A percentile compares a stretch with the other conserved stretches of the same genome.
Evolutionary conservation across 2,113 vertebrate genomes (phyloP).

Genomic region (Epinephelus fuscoguttatus): DNA sequence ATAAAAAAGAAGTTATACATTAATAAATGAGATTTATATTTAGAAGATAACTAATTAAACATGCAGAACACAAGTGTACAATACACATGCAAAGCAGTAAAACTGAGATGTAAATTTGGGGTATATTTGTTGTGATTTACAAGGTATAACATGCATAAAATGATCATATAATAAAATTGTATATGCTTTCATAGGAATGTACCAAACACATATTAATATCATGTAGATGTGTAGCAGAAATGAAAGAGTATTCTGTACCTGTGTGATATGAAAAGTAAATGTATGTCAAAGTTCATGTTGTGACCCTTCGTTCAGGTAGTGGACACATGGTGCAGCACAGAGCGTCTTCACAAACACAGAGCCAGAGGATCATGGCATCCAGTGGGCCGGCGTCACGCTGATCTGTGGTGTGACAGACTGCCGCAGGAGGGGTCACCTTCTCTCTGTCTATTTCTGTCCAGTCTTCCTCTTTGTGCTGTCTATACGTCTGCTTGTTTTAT

Average conservation of each 20-base stretch:
- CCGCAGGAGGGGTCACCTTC: conserved; percentile 63
- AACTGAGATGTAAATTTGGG: too few species aligned
- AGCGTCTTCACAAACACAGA: conserved; percentile 4
- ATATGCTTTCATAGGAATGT: background rate
- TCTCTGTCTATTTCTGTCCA: conserved; percentile 52
- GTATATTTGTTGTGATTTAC: too few species aligned
- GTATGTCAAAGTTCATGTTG: conserved; percentile 37
- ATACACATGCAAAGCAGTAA: too few species aligned
- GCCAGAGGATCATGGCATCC: conserved; percentile 36
- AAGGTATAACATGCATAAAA: too few species aligned
- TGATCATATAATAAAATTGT: too few species aligned
- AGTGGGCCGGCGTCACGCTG: conserved; percentile 38
- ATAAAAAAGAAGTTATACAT: background rate
- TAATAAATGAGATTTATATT: too few species aligned
- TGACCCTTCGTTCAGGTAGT: background rate
- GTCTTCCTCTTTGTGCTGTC: conserved; percentile 27
- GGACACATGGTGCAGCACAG: conserved; percentile 8
- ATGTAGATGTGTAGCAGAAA: background rate
- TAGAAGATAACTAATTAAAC: too few species aligned
- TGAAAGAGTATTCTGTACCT: background rate
- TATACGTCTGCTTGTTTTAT: conserved; percentile 12
- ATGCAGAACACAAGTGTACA: background rate
- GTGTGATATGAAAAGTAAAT: background rate
- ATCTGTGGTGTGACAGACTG: conserved; percentile 56
- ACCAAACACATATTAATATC: background rate